Conservation (phyloP, 2,888 invertebrate genomes). For the Chesias legatella region DNA sequence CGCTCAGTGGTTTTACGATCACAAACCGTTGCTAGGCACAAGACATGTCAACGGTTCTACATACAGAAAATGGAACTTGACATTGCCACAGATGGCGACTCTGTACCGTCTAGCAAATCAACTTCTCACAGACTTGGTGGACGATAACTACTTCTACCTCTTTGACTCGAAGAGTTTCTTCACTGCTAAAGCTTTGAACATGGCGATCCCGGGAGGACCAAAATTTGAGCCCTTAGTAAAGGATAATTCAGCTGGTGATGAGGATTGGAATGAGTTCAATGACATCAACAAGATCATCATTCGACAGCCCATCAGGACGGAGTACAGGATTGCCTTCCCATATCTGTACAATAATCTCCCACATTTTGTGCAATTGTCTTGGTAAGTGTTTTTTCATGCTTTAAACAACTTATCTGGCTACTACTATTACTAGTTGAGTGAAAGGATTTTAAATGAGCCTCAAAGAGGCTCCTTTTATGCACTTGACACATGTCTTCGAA, state of each 20-base stretch:
- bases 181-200: constrained; percentile 99
- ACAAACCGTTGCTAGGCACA: constrained; percentile 96
- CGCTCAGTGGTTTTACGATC: constrained; percentile 99
- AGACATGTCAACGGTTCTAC: constrained; percentile 98
- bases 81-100: constrained; percentile 98
- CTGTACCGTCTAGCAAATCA: constrained; percentile 98
- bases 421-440: too few relatives aligned
- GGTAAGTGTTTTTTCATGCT: too few relatives aligned
- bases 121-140: constrained; percentile 97
- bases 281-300: constrained; percentile 99
- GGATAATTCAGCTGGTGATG: constrained; percentile 98
- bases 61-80: constrained; percentile 97
- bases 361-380: constrained; percentile 98
- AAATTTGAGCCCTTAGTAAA: constrained; percentile 99
- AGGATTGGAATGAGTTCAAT: constrained; percentile 99
- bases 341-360: constrained; percentile 99
- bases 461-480: too few relatives aligned
- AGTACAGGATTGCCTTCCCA: constrained; percentile 99
- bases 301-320: constrained; percentile 98
- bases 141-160: constrained; percentile 99
- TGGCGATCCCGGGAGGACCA: constrained; percentile 99
- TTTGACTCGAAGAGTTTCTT: constrained; percentile 99
- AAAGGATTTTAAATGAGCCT: too few relatives aligned
- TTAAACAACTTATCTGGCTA: too few relatives aligned
- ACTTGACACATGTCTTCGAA: too few relatives aligned